Base-by-base conservation (phyloP, 2,113 vertebrate species). In the Anoura caudifer region DNA sequence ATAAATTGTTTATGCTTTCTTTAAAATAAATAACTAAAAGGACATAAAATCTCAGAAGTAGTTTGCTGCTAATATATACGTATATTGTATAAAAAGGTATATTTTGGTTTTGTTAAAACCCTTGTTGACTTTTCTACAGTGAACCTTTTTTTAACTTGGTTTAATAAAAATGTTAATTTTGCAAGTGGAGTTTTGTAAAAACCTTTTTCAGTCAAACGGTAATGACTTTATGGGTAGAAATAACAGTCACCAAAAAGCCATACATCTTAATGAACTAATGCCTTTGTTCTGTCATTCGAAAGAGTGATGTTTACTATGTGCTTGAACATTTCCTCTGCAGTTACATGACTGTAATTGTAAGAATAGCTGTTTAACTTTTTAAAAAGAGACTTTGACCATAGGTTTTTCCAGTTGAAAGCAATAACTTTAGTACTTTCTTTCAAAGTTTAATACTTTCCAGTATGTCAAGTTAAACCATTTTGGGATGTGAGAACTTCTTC, bases 121-220 rank as follows among this genome's bases (percentile, higher is more conserved):
- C 63, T 85, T 97, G 96, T 95, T 98, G 97, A 97, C 95, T 98
- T 97, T 98, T 97, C 90, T 98, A 97, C 91, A 96, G 76, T 95
- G 69, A 97, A 97, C 76, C 8, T 98, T 98, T 98, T 97, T 97
- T 96, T 96, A 97, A 95, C 93, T 98, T 97, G 97, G 97, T 98
- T 98, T 96, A 97, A 97, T 98, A 98, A 98, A 97, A 97, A 96
- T 82, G 94, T 98, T 98, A 96, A 88, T 90, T 97, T 79, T 98
- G 76, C 61, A 97, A 97, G 81, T 97, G 94, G 86, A 95, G 81
- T 97, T 98, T 97, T 97, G 91, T 97, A 96, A 96, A 96, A 96
- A 83, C 69, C 75, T 94, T 96, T 97, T 97, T 97, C 86, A 95
- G 75, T 93, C 94, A 73, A 91, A 87, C 41, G 85, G 65, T 90